Evolutionary conservation across 2,888 invertebrate genomes (phyloP).

Genomic region (Amiota communis): DNA sequence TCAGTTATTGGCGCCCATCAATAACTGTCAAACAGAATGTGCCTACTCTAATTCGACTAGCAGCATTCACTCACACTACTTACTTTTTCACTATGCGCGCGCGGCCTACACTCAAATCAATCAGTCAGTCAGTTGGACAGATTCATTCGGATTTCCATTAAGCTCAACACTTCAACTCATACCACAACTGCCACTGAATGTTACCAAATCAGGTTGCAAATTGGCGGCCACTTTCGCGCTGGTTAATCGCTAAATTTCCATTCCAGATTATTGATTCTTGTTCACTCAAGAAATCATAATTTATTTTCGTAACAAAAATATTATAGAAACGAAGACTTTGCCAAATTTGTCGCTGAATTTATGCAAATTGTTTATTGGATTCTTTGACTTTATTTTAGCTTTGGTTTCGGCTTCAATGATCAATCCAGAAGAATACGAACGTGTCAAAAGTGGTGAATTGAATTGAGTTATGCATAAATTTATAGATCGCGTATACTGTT

Average conservation of each 20-base stretch:
- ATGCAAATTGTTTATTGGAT: conserved; percentile 63
- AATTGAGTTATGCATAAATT: background rate
- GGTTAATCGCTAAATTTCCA: conserved; percentile 20
- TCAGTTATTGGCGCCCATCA: conserved; percentile 44
- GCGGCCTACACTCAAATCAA: conserved; percentile 43
- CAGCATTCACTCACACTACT: background rate
- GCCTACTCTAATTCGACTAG: background rate
- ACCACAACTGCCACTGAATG: conserved; percentile 36
- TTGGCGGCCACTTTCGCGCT: conserved; percentile 43
- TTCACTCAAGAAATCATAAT: background rate
- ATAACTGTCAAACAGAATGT: conserved; percentile 49
- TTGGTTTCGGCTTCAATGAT: too few species aligned
- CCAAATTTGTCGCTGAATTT: conserved; percentile 43
- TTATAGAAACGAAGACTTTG: background rate
- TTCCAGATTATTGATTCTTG: background rate
- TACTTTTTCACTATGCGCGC: background rate
- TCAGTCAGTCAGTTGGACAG: conserved; percentile 55
- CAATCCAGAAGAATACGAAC: conserved; percentile 33
- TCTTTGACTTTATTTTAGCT: conserved; percentile 29
- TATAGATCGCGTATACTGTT: background rate
- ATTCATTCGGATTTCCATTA: conserved; percentile 56
- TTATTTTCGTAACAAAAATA: background rate
- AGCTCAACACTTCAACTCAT: conserved; percentile 50
- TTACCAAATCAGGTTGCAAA: background rate
- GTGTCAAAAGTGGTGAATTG: background rate